phyloP scores from a whole-genome alignment of 2,797 vertebrate species.

The Allobates femoralis region DNA sequence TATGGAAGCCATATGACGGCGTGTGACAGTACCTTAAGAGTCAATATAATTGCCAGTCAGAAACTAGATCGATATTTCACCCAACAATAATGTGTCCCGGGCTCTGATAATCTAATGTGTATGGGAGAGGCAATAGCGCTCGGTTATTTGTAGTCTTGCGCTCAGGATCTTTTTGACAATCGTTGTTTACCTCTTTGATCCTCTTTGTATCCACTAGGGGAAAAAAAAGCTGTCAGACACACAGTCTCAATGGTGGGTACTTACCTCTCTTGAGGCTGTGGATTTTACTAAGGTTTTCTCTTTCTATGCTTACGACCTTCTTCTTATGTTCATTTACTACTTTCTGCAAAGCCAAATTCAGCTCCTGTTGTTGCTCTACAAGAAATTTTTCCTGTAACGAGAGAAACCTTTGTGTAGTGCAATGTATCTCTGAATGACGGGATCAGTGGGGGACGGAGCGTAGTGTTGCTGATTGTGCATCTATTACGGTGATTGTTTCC shows the following conservation, averaged over 20 bases:
- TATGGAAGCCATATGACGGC: too few species aligned
- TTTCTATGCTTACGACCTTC: constrained; percentile 72
- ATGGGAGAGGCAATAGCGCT: too few species aligned
- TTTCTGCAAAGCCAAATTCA: constrained; percentile 74
- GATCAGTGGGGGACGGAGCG: neutral
- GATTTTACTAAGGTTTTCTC: constrained; percentile 72
- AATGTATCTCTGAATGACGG: neutral
- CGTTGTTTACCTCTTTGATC: neutral
- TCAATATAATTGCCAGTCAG: too few species aligned
- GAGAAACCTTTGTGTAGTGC: neutral
- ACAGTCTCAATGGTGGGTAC: accelerated
- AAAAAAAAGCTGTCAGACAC: neutral
- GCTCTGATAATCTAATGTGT: too few species aligned
- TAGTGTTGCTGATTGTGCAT: neutral
- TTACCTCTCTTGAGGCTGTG: constrained; percentile 76
- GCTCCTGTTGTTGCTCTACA: constrained; percentile 75
- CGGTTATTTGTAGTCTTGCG: too few species aligned
- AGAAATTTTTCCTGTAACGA: constrained; percentile 71
- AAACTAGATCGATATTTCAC: too few species aligned
- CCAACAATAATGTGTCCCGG: too few species aligned
- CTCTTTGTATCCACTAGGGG: neutral
- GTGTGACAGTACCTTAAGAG: too few species aligned
- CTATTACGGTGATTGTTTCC: neutral
- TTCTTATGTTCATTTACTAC: constrained; percentile 77
- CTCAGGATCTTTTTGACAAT: too few species aligned